Percentiles rank a stretch among this genome's conserved stretches.
These are phyloP conservation scores for Elachura formosa DNA, from an alignment of 2,113 vertebrate genomes.

Conservation along the genomic window DNA sequence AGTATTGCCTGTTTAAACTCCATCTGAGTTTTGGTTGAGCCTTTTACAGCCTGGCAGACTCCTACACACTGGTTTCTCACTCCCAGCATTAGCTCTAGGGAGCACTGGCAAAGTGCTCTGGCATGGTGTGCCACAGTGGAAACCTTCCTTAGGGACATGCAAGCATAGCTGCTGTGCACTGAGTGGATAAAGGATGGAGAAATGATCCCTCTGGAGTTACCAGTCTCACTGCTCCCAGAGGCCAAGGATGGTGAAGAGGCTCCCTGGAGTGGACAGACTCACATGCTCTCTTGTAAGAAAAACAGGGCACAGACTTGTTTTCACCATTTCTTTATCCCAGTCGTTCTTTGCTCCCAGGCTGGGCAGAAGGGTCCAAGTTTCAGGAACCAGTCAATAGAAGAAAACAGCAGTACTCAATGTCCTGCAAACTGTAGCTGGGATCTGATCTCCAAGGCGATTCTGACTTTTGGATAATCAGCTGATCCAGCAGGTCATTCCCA, in stretches of 20 bases:
- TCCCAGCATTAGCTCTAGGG: not conserved
- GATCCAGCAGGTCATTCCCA: fast-evolving
- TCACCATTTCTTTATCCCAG: not conserved
- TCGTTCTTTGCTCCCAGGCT: not conserved
- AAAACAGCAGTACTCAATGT: not conserved
- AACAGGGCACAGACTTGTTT: not conserved
- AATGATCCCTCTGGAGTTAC: not conserved
- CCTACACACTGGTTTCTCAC: not conserved
- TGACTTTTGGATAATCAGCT: not conserved
- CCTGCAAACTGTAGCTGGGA: not conserved
- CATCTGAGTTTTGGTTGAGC: not conserved
- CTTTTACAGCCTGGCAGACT: not conserved
- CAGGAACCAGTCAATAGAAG: fast-evolving
- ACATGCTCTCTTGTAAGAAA: not conserved
- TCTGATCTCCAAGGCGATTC: not conserved
- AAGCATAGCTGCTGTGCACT: fast-evolving
- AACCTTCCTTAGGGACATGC: not conserved
- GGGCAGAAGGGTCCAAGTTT: not conserved
- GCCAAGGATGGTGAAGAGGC: not conserved
- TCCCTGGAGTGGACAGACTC: not conserved
- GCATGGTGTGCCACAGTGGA: not conserved
- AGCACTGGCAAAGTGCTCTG: not conserved
- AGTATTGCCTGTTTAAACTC: not conserved
- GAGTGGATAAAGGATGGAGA: not conserved
- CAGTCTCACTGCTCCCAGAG: not conserved